Evolutionary conservation across 2,888 invertebrate species (phyloP).

Genomic region (Itoplectis maculator): DNA sequence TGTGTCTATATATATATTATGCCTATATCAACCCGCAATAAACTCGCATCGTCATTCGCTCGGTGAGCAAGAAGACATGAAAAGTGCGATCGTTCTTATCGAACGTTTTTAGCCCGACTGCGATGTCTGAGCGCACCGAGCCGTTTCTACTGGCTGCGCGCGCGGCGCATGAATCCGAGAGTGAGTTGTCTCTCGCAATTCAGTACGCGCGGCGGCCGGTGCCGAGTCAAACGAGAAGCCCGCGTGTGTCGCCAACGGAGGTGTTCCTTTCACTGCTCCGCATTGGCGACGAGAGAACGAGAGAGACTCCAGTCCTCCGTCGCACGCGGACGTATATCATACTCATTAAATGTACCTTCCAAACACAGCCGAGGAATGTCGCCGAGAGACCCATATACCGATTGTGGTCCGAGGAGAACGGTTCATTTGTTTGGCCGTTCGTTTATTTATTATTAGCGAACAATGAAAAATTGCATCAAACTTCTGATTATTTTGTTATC

Average conservation of each 20-base stretch:
- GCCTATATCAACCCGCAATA: background rate
- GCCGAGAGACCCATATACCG: no score
- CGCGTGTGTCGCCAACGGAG: conserved; percentile 48
- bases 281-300: no score
- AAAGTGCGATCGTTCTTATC: background rate
- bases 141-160: conserved; percentile 31
- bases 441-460: no score
- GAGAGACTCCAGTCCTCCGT: conserved; percentile 7
- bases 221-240: conserved; percentile 12
- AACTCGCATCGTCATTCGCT: background rate
- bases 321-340: conserved; percentile 5
- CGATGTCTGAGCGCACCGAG: conserved; percentile 10
- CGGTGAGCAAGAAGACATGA: background rate
- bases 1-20: no score
- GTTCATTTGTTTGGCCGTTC: no score
- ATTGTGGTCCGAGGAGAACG: no score
- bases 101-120: conserved; percentile 9
- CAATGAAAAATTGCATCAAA: no score
- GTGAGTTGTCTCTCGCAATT: conserved; percentile 49
- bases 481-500: no score
- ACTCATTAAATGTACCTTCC: conserved; percentile 6
- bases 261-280: conserved; percentile 47
- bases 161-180: conserved; percentile 21
- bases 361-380: background rate
- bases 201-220: conserved; percentile 15